Percentiles rank a stretch among this genome's conserved stretches.
Evolutionary conservation across 2,888 invertebrate species (phyloP).

Genomic region (Rhaphigaster nebulosa): DNA sequence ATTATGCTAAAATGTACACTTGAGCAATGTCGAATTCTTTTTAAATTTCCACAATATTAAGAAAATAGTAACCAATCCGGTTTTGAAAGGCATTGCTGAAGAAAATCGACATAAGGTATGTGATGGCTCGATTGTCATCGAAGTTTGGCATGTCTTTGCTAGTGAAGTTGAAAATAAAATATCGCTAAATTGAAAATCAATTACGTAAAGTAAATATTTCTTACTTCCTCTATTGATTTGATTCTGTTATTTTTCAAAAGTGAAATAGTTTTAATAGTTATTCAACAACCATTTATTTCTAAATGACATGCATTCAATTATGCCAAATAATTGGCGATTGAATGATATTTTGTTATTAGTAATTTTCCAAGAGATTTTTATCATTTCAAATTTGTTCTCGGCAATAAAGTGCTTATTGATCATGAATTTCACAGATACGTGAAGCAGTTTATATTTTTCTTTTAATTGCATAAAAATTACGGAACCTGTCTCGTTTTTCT

Average conservation of each 20-base stretch:
- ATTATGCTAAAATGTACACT: too few relatives aligned
- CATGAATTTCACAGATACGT: neutral
- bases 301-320: too few relatives aligned
- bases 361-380: neutral
- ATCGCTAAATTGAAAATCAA: neutral
- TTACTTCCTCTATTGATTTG: neutral
- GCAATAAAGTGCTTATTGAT: neutral
- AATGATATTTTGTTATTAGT: neutral
- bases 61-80: too few relatives aligned
- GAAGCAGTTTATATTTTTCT: neutral
- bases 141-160: neutral
- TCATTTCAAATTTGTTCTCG: neutral
- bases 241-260: too few relatives aligned
- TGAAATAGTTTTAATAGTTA: too few relatives aligned
- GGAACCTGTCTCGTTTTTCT: too few relatives aligned
- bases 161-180: neutral
- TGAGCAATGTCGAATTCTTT: too few relatives aligned
- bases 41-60: too few relatives aligned
- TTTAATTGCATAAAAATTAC: neutral
- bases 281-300: too few relatives aligned
- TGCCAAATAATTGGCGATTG: too few relatives aligned
- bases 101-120: too few relatives aligned
- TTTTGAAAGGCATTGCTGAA: too few relatives aligned
- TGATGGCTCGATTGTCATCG: neutral
- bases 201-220: neutral